phyloP scores from a whole-genome alignment of 2,797 vertebrate species.

The Ptychadena robeensis region DNA sequence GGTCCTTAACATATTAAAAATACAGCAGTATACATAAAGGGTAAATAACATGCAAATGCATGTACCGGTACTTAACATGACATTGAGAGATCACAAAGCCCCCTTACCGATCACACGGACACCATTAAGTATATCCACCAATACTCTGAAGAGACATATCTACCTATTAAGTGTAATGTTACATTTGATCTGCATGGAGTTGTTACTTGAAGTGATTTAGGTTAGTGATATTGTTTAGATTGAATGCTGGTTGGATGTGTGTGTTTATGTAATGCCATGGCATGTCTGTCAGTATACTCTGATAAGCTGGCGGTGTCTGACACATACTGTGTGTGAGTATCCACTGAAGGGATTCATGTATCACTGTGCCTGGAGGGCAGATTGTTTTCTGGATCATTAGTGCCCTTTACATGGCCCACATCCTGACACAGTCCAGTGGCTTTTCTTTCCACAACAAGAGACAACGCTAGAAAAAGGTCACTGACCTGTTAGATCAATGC shows the following conservation, averaged over 20 bases:
- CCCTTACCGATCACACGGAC: no score
- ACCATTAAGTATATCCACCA: no score
- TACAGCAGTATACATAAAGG: no score
- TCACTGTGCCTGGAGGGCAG: constrained; percentile 58
- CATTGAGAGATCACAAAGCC: no score
- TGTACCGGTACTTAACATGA: no score
- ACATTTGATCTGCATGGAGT: no score
- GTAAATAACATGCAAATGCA: no score
- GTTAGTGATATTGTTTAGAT: neutral
- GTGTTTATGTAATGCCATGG: neutral
- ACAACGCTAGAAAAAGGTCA: constrained; percentile 66
- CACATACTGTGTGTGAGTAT: constrained; percentile 16
- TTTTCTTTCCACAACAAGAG: constrained; percentile 60
- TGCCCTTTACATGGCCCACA: constrained; percentile 65
- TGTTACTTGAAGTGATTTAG: no score
- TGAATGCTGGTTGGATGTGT: neutral
- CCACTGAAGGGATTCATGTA: constrained; percentile 37
- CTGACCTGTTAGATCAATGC: constrained; percentile 61
- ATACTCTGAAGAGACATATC: no score
- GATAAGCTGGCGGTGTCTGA: constrained; percentile 14
- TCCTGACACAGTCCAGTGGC: constrained; percentile 64
- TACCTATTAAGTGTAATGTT: no score
- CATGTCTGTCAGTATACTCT: neutral
- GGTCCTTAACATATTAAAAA: no score
- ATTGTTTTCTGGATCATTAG: constrained; percentile 69